phyloP scores from a whole-genome alignment of 2,797 vertebrate genomes.

The Esox masquinongy region DNA sequence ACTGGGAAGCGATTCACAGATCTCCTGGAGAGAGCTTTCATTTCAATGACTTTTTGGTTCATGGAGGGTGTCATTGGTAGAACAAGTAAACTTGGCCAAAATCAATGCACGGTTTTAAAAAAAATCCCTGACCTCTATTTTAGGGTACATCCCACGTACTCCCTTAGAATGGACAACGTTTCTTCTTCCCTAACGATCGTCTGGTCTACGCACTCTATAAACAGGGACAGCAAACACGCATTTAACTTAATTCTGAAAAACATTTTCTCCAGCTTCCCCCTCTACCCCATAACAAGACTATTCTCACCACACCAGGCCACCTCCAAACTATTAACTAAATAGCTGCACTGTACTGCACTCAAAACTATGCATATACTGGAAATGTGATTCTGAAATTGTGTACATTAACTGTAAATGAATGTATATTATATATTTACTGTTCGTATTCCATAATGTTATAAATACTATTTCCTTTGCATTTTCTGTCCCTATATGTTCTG shows the following conservation, averaged over 20 bases:
- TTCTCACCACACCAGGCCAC: too few relatives aligned
- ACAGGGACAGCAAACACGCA: background rate
- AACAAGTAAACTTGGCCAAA: background rate
- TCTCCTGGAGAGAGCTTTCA: background rate
- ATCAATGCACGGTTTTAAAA: conserved; percentile 3
- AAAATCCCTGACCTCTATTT: background rate
- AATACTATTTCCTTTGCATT: too few relatives aligned
- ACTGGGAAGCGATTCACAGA: conserved; percentile 24
- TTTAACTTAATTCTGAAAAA: background rate
- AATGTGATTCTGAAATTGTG: too few relatives aligned
- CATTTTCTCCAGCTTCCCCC: background rate
- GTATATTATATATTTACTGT: too few relatives aligned
- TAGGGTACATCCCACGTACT: background rate
- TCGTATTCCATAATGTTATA: too few relatives aligned
- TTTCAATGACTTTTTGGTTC: conserved; percentile 6
- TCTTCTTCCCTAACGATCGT: background rate
- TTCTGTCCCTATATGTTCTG: too few relatives aligned
- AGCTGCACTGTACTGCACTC: too few relatives aligned
- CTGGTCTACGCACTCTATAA: background rate
- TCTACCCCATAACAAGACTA: too few relatives aligned
- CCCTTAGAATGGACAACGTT: background rate
- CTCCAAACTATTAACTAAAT: too few relatives aligned
- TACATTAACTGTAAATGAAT: too few relatives aligned
- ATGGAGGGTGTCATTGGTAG: conserved; percentile 6
- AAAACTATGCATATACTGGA: too few relatives aligned